A percentile compares a stretch with the other conserved stretches of the same genome.
Evolutionary conservation across 1,140 invertebrate genomes (phyloP).

Genomic region (Hypothenemus hampei): DNA sequence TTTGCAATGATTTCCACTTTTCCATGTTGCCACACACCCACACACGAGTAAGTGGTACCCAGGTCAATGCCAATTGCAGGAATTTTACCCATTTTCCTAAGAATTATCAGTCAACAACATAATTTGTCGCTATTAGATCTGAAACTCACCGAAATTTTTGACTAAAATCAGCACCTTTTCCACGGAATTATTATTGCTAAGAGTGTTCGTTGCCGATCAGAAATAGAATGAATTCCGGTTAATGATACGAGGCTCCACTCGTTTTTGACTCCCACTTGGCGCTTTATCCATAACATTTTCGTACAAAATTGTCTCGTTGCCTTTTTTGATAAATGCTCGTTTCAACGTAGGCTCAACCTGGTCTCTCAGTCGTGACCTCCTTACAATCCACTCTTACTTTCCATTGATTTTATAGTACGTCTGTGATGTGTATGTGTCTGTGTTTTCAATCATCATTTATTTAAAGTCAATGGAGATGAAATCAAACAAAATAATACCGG

Average conservation of each 20-base stretch:
- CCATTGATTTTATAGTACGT: too few relatives aligned
- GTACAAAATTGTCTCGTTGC: constrained; percentile 12
- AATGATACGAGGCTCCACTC: neutral
- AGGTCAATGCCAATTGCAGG: constrained; percentile 84
- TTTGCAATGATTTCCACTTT: constrained; percentile 90
- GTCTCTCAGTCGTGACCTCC: too few relatives aligned
- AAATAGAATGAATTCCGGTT: constrained; percentile 4
- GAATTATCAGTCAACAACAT: too few relatives aligned
- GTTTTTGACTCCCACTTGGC: constrained; percentile 13
- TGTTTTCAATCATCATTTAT: too few relatives aligned
- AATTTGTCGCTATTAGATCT: neutral
- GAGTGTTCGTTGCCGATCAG: too few relatives aligned
- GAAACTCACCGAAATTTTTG: neutral
- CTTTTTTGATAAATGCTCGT: constrained; percentile 8
- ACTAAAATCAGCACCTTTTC: too few relatives aligned
- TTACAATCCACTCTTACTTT: too few relatives aligned
- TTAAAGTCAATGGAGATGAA: too few relatives aligned
- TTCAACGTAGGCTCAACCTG: too few relatives aligned
- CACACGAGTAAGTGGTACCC: constrained; percentile 84
- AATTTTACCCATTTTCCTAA: constrained; percentile 62
- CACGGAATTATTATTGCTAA: too few relatives aligned
- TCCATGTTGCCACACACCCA: constrained; percentile 85
- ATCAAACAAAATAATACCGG: too few relatives aligned
- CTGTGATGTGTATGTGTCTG: too few relatives aligned
- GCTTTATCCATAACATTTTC: constrained; percentile 12